Conservation (phyloP, 2,888 invertebrate species). For the Blastobasis adustella region DNA sequence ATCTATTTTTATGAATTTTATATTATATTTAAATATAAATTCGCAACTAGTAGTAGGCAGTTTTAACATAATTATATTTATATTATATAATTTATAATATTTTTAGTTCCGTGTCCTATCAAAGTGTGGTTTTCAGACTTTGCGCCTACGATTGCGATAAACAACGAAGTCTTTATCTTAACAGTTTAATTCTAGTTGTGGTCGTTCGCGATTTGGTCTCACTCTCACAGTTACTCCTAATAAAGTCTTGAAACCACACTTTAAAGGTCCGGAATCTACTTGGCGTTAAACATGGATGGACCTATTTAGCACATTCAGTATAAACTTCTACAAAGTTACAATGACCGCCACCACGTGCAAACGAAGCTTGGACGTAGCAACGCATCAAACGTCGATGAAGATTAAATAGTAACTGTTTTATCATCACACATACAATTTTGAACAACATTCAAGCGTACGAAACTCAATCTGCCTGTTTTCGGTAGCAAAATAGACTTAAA, state of each 20-base stretch:
- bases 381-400: too few relatives aligned
- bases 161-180: too few relatives aligned
- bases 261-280: conserved; percentile 27
- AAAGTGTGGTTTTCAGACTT: conserved; percentile 34
- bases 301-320: conserved; percentile 63
- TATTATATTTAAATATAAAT: conserved; percentile 72
- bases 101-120: conserved; percentile 40
- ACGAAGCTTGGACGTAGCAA: too few relatives aligned
- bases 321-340: conserved; percentile 54
- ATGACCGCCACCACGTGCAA: conserved; percentile 26
- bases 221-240: too few relatives aligned
- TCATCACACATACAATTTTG: not conserved
- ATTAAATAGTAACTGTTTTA: not conserved
- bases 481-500: conserved; percentile 25
- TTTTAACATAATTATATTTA: conserved; percentile 67
- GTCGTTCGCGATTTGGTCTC: too few relatives aligned
- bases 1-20: conserved; percentile 64
- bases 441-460: not conserved
- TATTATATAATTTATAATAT: conserved; percentile 41
- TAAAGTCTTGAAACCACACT: too few relatives aligned
- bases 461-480: not conserved
- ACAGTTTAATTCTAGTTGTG: too few relatives aligned
- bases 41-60: conserved; percentile 72
- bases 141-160: too few relatives aligned
- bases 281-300: conserved; percentile 53